These are phyloP conservation scores for Pissodes strobi DNA, from an alignment of 1,140 invertebrate species.

Conservation along the genomic window DNA sequence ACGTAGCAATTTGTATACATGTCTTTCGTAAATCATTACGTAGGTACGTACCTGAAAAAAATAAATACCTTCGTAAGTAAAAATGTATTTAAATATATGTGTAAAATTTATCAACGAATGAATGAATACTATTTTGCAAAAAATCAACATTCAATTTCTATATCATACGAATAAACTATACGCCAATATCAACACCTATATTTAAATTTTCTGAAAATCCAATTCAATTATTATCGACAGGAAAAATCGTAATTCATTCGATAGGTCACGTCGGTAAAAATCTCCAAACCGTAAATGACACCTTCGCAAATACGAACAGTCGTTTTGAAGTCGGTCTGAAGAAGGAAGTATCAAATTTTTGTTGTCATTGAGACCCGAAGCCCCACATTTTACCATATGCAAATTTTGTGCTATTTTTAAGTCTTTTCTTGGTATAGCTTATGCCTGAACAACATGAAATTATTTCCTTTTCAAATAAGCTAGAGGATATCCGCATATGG, in stretches of 20 bases:
- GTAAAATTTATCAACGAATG: too few species aligned
- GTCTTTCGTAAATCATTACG: too few species aligned
- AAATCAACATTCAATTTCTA: too few species aligned
- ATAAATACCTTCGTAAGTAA: too few species aligned
- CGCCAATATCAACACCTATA: too few species aligned
- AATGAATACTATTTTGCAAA: too few species aligned
- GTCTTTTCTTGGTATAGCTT: conserved; percentile 17
- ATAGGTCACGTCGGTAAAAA: conserved; percentile 19
- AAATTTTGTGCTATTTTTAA: conserved; percentile 31
- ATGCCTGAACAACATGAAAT: background rate
- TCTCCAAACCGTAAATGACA: conserved; percentile 21
- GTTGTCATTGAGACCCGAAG: conserved; percentile 18
- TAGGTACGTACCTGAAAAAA: too few species aligned
- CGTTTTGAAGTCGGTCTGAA: conserved; percentile 17
- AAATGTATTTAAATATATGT: too few species aligned
- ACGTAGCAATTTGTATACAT: too few species aligned
- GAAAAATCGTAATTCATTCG: conserved; percentile 19
- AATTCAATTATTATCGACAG: conserved; percentile 11
- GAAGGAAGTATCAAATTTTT: conserved; percentile 32
- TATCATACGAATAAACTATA: too few species aligned
- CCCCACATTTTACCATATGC: conserved; percentile 28
- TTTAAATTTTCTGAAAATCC: conserved; percentile 11
- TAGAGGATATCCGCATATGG: too few species aligned
- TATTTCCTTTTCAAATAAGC: too few species aligned
- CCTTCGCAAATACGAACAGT: conserved; percentile 20